Conservation (phyloP, 2,797 vertebrate genomes). For the Alosa sapidissima region DNA sequence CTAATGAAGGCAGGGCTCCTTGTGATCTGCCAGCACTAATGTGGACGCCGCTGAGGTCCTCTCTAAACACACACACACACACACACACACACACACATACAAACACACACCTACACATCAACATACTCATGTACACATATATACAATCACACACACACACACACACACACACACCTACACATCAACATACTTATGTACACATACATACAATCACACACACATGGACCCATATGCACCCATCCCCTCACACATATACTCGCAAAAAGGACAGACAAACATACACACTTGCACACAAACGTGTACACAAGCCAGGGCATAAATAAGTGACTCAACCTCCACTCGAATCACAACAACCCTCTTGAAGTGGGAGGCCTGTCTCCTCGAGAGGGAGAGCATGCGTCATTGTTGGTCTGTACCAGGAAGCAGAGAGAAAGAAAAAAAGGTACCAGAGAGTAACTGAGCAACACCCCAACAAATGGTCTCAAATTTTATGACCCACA, state of each 20-base stretch:
- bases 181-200: neutral
- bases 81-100: neutral
- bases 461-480: neutral
- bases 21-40: constrained; percentile 29
- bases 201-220: neutral
- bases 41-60: neutral
- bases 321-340: constrained; percentile 23
- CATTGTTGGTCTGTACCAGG: constrained; percentile 34
- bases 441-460: neutral
- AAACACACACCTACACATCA: neutral
- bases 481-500: neutral
- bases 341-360: constrained; percentile 34
- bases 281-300: constrained; percentile 4
- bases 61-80: neutral
- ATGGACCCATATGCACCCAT: neutral
- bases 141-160: neutral
- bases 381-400: constrained; percentile 13
- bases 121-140: neutral
- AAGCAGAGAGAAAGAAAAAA: constrained; percentile 17
- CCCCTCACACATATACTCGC: neutral
- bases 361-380: constrained; percentile 26
- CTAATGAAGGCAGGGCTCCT: constrained; percentile 30
- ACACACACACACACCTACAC: neutral
- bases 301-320: constrained; percentile 14
- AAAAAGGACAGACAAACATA: neutral